These are phyloP conservation scores for Burhinus bistriatus DNA, from an alignment of 2,113 vertebrate genomes.

Conservation along the genomic window DNA sequence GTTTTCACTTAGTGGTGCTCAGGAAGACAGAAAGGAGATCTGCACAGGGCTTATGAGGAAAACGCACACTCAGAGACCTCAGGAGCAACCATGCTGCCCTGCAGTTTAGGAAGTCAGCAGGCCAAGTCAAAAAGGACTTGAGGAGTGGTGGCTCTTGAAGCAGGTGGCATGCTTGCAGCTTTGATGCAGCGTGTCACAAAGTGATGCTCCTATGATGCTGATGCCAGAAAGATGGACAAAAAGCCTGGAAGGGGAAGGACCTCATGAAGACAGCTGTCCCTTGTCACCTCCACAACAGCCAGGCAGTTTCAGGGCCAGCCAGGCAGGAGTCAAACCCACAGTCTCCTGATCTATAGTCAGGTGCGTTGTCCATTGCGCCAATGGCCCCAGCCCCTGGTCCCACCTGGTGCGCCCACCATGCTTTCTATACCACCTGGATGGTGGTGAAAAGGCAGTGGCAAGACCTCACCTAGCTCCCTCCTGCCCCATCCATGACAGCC, in stretches of 20 bases:
- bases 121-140: background rate
- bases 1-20: background rate
- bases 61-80: background rate
- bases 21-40: background rate
- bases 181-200: accelerated
- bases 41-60: background rate
- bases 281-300: background rate
- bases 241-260: background rate
- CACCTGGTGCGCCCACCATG: too few species aligned
- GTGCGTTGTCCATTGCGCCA: constrained; percentile 71
- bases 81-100: background rate
- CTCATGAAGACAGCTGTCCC: background rate
- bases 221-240: background rate
- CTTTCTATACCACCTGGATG: too few species aligned
- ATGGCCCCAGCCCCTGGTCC: constrained; percentile 11
- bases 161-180: background rate
- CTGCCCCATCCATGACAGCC: too few species aligned
- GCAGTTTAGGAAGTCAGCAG: background rate
- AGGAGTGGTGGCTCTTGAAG: background rate
- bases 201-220: background rate
- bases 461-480: too few species aligned
- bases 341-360: constrained; percentile 74
- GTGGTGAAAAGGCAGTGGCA: too few species aligned
- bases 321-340: constrained; percentile 79
- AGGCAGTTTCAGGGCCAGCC: constrained; percentile 4